Evolutionary conservation across 2,797 vertebrate genomes (phyloP), one percentile per base, ranked within the genome.

Genomic region (Selene dorsalis): DNA sequence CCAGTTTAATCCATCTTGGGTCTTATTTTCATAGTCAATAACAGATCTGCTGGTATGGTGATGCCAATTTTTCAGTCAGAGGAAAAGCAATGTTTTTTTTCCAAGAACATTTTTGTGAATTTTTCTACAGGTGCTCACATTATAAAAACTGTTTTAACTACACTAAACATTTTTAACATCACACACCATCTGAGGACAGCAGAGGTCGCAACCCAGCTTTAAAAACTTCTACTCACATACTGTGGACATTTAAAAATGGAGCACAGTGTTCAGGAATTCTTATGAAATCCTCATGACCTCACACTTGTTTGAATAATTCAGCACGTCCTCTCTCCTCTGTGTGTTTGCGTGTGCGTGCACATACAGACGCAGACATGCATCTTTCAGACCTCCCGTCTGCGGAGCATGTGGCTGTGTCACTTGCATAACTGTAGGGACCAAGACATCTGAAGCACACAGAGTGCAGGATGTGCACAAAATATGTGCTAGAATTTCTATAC

Each of bases 291-390:
- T 52, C 32, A 60, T 72, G 73, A 74, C 63, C 57, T 84, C 68
- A 79, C 30, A 22, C 22, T 28, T 28, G 10, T 30, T 48, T 89
- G 20, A 88, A 88, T 88, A 73, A 88, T 88, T 87, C n/a, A 88
- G 6, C 16, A 35, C 11, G 3, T 30, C 62, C 26, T 63, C 65
- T n/a, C 24, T 4, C 6, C 14, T 28, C 24, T 17, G 6, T 71
- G 43, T 70, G 24, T 57, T 8, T 73, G 38, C 56, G 55, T 74
- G 43, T 55, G 39, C 16, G 38, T 16, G 41, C 26, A 11, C 30
- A 60, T 12, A n/a, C 22, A 50, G 12, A 60, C 32, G 2, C 11
- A 53, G 57, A 60, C 77, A 73, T 79, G 62, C 73, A 85, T 80
- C 45, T 86, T 84, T 80, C 66, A 87, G 76, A 75, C 69, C 69